A percentile compares a stretch with the other conserved stretches of the same genome.
phyloP scores from a whole-genome alignment of 64 coral and sea anemone species.

The Montipora sp. region DNA sequence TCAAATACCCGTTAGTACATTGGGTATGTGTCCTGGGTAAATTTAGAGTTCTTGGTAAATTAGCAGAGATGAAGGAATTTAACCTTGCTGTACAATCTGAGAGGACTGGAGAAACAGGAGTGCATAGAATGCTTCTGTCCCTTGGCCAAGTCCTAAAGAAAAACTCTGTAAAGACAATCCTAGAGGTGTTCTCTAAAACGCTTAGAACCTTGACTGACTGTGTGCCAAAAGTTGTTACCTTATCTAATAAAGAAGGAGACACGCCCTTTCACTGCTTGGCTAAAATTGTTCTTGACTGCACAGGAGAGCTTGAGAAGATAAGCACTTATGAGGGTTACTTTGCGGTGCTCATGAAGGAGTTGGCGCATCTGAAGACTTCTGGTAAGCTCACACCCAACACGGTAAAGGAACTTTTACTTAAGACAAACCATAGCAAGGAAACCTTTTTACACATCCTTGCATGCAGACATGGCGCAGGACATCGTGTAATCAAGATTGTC shows the following conservation, averaged over 20 bases:
- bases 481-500: constrained; percentile 23
- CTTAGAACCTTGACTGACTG: neutral
- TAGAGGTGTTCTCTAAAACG: constrained; percentile 31
- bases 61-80: constrained; percentile 36
- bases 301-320: constrained; percentile 28
- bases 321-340: constrained; percentile 35
- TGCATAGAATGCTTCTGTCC: constrained; percentile 34
- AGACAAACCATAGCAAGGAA: constrained; percentile 15
- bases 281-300: constrained; percentile 33
- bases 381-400: neutral
- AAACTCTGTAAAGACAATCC: neutral
- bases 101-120: constrained; percentile 20
- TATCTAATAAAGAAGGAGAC: constrained; percentile 28
- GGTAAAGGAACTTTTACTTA: constrained; percentile 5
- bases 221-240: neutral
- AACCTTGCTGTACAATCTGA: constrained; percentile 26
- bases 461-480: constrained; percentile 13
- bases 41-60: constrained; percentile 9
- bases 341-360: constrained; percentile 8
- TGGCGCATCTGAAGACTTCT: neutral
- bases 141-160: constrained; percentile 27
- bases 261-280: constrained; percentile 31
- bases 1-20: constrained; percentile 35
- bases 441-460: constrained; percentile 45
- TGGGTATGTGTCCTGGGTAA: constrained; percentile 41